Evolutionary conservation across 2,113 vertebrate genomes (phyloP).

Genomic region (Ammodytes marinus): DNA sequence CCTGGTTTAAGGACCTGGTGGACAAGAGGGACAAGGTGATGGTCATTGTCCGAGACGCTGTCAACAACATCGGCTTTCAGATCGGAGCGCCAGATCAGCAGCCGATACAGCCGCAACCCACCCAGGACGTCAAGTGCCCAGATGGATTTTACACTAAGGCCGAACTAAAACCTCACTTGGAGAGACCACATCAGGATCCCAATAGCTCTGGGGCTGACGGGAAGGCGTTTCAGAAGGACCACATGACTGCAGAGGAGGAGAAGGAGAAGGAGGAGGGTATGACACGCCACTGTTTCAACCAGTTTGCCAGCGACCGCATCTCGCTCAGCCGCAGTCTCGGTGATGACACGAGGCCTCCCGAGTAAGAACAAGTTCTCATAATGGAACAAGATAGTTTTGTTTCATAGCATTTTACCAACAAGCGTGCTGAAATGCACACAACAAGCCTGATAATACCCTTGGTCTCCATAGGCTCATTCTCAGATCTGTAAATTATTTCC

Average conservation of each 20-base stretch:
- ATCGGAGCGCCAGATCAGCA: constrained; percentile 87
- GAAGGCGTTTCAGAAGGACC: constrained; percentile 85
- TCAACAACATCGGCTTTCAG: constrained; percentile 93
- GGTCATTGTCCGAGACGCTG: constrained; percentile 89
- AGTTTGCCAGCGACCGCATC: constrained; percentile 95
- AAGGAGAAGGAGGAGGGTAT: constrained; percentile 92
- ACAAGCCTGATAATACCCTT: constrained; percentile 26
- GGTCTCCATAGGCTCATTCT: background rate
- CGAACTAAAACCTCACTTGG: constrained; percentile 90
- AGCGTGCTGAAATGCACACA: constrained; percentile 19
- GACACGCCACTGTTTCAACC: constrained; percentile 96
- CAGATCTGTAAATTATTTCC: constrained; percentile 43
- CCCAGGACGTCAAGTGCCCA: constrained; percentile 79
- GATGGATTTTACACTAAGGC: constrained; percentile 87
- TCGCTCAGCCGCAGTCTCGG: constrained; percentile 94
- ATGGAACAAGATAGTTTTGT: background rate
- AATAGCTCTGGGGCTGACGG: constrained; percentile 87
- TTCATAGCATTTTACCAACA: constrained; percentile 30
- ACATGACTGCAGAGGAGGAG: constrained; percentile 86
- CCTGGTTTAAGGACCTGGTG: constrained; percentile 91
- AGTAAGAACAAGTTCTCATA: constrained; percentile 85
- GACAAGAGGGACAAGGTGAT: constrained; percentile 88
- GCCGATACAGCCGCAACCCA: constrained; percentile 50
- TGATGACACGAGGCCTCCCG: constrained; percentile 92
- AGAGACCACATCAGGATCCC: constrained; percentile 89